A percentile compares a stretch with the other conserved stretches of the same genome.
Conservation (phyloP, 2,113 vertebrate species). For the Chauna torquata region DNA sequence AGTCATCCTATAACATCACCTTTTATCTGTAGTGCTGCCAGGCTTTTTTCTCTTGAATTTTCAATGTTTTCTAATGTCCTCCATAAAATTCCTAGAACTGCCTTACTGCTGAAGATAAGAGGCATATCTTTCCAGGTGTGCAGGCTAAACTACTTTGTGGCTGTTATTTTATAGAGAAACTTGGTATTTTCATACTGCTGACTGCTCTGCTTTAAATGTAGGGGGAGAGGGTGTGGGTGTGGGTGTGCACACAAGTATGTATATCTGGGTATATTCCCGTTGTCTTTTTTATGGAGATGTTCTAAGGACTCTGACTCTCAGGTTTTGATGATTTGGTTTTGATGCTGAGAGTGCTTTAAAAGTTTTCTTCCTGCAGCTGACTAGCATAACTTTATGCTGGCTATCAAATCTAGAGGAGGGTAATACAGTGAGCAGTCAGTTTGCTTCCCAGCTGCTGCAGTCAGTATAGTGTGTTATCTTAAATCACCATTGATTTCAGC, state of each 20-base stretch:
- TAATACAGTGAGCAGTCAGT: not conserved
- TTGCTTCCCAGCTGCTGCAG: not conserved
- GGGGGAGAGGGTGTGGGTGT: not conserved
- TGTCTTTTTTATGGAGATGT: not conserved
- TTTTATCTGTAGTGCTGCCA: not conserved
- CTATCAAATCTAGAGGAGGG: not conserved
- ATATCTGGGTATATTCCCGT: not conserved
- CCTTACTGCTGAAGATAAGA: not conserved
- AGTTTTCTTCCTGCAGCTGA: not conserved
- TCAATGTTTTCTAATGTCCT: not conserved
- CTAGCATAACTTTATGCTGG: not conserved
- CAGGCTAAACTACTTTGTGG: not conserved
- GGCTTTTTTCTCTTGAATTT: not conserved
- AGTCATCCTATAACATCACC: not conserved
- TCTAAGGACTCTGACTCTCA: not conserved
- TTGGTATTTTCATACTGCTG: not conserved
- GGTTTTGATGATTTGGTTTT: not conserved
- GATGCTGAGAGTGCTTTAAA: not conserved
- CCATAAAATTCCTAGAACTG: not conserved
- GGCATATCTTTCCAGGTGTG: not conserved
- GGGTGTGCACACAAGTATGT: not conserved
- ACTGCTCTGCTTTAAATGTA: not conserved
- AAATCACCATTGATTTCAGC: constrained; percentile 53
- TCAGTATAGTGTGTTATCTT: not conserved
- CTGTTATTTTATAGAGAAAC: not conserved